Percentiles rank a stretch among this genome's conserved stretches.
These are phyloP conservation scores for Prunella fulvescens DNA, from an alignment of 2,113 vertebrate genomes.

Conservation along the genomic window DNA sequence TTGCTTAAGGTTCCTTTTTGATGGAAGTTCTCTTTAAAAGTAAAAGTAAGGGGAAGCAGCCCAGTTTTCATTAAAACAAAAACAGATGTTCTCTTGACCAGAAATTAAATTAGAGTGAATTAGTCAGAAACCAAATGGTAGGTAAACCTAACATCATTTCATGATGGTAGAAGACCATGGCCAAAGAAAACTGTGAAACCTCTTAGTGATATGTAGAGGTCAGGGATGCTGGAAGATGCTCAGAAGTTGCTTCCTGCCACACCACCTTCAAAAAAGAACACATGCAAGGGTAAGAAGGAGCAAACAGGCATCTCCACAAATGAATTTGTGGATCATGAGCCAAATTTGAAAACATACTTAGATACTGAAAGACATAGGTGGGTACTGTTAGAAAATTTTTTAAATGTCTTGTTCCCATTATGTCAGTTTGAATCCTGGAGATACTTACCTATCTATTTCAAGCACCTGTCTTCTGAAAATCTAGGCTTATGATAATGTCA, in stretches of 20 bases:
- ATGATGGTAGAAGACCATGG: background rate
- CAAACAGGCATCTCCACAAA: background rate
- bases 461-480: background rate
- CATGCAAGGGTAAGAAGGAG: background rate
- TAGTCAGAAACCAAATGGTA: background rate
- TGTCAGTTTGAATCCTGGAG: background rate
- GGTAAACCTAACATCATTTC: background rate
- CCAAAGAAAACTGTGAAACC: background rate
- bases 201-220: background rate
- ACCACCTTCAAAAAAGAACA: background rate
- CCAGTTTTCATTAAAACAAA: background rate
- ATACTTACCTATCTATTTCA: background rate
- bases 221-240: background rate
- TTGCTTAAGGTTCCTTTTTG: background rate
- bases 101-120: background rate
- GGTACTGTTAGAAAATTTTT: background rate
- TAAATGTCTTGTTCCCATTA: background rate
- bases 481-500: background rate
- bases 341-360: background rate
- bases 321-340: background rate
- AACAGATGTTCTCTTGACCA: background rate
- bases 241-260: background rate
- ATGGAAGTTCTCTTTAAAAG: background rate
- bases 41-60: background rate
- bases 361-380: background rate